phyloP scores from a whole-genome alignment of 2,113 vertebrate species.

The Xenotilapia flavipinnis region DNA sequence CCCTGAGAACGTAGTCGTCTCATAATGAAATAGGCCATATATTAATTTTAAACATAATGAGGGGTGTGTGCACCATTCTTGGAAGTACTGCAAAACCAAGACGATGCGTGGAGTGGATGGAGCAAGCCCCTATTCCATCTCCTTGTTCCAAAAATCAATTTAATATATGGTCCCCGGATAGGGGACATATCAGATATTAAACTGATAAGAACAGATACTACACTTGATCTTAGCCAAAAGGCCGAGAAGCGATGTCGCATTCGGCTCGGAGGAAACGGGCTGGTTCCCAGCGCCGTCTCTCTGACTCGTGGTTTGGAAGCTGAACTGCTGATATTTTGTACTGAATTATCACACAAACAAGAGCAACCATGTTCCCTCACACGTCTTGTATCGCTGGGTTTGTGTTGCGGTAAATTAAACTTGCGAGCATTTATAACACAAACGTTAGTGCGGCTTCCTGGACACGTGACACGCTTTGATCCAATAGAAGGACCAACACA shows the following conservation, averaged over 20 bases:
- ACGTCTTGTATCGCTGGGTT: background rate
- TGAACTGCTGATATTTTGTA: background rate
- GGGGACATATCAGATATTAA: constrained; percentile 73
- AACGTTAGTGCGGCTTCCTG: background rate
- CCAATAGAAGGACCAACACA: background rate
- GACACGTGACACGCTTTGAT: background rate
- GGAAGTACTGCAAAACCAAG: background rate
- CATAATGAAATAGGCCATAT: accelerated
- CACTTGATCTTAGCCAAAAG: constrained; percentile 7
- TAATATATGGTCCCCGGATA: constrained; percentile 46
- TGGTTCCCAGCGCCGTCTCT: background rate
- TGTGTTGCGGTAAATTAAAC: background rate
- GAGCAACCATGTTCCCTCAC: background rate
- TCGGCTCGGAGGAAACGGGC: accelerated
- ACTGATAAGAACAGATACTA: constrained; percentile 22
- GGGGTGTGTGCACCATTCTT: background rate
- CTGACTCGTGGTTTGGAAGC: background rate
- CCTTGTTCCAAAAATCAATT: constrained; percentile 45
- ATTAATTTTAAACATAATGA: accelerated
- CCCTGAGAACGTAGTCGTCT: accelerated
- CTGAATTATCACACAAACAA: background rate
- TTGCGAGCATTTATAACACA: background rate
- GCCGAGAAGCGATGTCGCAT: accelerated
- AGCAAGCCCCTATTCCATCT: constrained; percentile 60
- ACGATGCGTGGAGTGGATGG: constrained; percentile 31